Evolutionary conservation across 2,113 vertebrate species (phyloP).

Genomic region (Saccopteryx leptura): DNA sequence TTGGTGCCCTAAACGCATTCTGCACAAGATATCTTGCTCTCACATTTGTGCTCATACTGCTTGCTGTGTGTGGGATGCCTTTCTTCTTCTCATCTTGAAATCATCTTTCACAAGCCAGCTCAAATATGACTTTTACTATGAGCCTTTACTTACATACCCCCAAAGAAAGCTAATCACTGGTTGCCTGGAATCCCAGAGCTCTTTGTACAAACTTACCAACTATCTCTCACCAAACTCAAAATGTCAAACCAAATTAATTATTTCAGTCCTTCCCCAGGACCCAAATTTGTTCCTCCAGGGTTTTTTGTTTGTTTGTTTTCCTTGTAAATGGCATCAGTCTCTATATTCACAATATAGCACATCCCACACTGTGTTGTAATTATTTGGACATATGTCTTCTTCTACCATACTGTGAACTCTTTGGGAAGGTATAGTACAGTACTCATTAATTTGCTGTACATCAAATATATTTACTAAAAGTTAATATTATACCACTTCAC

Average conservation of each 20-base stretch:
- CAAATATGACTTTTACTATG: background rate
- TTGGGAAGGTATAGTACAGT: background rate
- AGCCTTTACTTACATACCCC: background rate
- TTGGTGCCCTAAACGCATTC: background rate
- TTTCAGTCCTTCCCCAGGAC: background rate
- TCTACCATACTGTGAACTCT: background rate
- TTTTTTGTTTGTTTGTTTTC: background rate
- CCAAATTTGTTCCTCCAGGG: background rate
- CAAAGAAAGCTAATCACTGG: background rate
- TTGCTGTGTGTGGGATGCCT: background rate
- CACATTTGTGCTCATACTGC: background rate
- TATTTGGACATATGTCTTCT: background rate
- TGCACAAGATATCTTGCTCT: background rate
- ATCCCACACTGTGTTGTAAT: background rate
- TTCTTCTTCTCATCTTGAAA: background rate
- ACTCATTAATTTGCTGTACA: background rate
- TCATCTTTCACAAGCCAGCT: background rate
- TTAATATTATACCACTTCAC: background rate
- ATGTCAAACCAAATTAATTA: background rate
- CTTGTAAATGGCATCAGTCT: background rate
- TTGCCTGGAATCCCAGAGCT: background rate
- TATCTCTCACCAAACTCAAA: background rate
- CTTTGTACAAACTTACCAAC: background rate
- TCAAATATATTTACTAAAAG: background rate
- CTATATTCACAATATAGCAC: background rate